Evolutionary conservation across 1,140 invertebrate genomes (phyloP).

Genomic region (Drosophila quadrilineata): DNA sequence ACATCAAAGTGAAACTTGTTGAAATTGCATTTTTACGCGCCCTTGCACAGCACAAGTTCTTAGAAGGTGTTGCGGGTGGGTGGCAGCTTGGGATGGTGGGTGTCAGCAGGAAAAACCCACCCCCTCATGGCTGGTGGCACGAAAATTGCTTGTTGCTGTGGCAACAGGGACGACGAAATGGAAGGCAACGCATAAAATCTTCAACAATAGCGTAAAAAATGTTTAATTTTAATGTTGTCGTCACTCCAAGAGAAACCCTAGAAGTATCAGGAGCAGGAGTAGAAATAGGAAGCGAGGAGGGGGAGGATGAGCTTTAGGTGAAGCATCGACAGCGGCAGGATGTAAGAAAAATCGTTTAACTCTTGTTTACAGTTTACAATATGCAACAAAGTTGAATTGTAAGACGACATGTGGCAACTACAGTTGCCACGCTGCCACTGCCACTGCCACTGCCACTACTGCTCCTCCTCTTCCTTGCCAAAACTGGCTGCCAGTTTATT

Average conservation of each 20-base stretch:
- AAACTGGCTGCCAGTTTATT: too few species aligned
- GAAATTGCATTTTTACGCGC: constrained; percentile 78
- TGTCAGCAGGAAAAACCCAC: neutral
- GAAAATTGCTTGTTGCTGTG: constrained; percentile 61
- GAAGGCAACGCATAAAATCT: constrained; percentile 55
- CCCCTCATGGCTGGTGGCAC: constrained; percentile 19
- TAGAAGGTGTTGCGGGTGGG: neutral
- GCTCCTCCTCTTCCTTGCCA: too few species aligned
- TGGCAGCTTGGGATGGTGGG: neutral
- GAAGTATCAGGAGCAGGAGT: constrained; percentile 10
- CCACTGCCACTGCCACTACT: too few species aligned
- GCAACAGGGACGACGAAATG: constrained; percentile 43
- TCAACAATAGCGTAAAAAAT: constrained; percentile 60
- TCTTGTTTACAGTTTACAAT: constrained; percentile 40
- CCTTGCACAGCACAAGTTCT: constrained; percentile 64
- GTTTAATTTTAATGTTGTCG: constrained; percentile 73
- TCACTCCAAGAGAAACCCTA: constrained; percentile 35
- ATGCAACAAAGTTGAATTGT: constrained; percentile 21
- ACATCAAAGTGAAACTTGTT: constrained; percentile 78
- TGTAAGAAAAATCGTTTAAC: constrained; percentile 33
- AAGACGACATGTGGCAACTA: neutral
- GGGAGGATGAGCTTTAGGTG: neutral
- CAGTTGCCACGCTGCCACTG: constrained; percentile 5
- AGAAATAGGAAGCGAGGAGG: neutral
- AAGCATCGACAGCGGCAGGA: neutral